Base-by-base conservation (phyloP, 2,888 invertebrate genomes). In the Eumacrocentrus americanus region DNA sequence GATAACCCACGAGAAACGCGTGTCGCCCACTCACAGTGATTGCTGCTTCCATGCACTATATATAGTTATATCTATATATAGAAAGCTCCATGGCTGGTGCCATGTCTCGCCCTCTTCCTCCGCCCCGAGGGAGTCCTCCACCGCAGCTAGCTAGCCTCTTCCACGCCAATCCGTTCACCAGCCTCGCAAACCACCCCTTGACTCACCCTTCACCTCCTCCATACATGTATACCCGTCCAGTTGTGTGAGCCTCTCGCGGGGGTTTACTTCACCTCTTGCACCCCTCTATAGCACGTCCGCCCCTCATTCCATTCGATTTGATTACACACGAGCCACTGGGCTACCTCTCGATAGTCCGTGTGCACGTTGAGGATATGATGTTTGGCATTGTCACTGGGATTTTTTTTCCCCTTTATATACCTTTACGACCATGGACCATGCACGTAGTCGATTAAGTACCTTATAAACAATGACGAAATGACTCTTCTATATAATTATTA, bases 1-100 rank as follows among this genome's bases (percentile, higher is more conserved):
- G 77, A 78, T 76, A 77, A 78, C 72, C 77, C 71, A 67, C 71
- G 70, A 62, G 73, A 71, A 74, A 69, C 74, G 76, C 73, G 73
- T 74, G 77, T 78, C 77, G 77, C 77, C 76, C 78, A 79, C 79
- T 79, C 79, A 75, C 73, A 70, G 72, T 76, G 78, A 79, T 79
- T 78, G 79, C 76, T 70, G 72, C 74, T 69, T 69, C 72, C 72
- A 73, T n/a, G n/a, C n/a, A n/a, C n/a, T n/a, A n/a, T n/a, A n/a
- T n/a, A n/a, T n/a, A n/a, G n/a, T n/a, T n/a, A n/a, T n/a, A n/a
- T n/a, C n/a, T n/a, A n/a, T n/a, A n/a, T n/a, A n/a, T n/a, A n/a
- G n/a, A n/a, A n/a, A n/a, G n/a, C 56, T 47, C 64, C 60, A 60
- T 63, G 60, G 38, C 37, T 16, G 23, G 54, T 14, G n/a, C 23